Percentiles rank a stretch among this genome's conserved stretches.
Evolutionary conservation across 2,113 vertebrate species (phyloP).

Genomic region (Poeciliopsis occidentalis): DNA sequence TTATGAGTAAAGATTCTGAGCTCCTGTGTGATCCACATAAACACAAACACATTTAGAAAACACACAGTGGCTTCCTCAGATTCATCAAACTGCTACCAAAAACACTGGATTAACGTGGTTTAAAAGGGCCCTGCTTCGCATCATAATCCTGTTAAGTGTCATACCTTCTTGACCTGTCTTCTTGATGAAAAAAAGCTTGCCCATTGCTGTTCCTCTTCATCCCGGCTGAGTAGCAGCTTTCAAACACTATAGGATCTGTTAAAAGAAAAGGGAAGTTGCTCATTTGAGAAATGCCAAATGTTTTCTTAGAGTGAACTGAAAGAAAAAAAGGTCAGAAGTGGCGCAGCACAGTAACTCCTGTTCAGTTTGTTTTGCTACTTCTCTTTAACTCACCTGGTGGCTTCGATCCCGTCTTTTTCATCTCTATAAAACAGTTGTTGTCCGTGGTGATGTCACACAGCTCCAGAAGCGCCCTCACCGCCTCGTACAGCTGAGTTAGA

Average conservation of each 20-base stretch:
- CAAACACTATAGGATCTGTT: slow-evolving; percentile 84
- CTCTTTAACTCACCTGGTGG: slow-evolving; percentile 83
- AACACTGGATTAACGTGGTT: not conserved
- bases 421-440: slow-evolving; percentile 86
- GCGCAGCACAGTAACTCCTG: not conserved
- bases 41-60: slow-evolving; percentile 2
- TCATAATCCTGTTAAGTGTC: not conserved
- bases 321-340: not conserved
- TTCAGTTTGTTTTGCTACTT: not conserved
- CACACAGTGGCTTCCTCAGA: not conserved
- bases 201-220: slow-evolving; percentile 16
- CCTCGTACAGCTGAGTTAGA: slow-evolving; percentile 84
- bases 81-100: not conserved
- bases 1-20: slow-evolving; percentile 36
- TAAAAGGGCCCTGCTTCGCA: not conserved
- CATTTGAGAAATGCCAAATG: slow-evolving; percentile 2
- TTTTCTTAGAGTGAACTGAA: not conserved
- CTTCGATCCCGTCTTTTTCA: slow-evolving; percentile 82
- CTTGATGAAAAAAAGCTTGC: slow-evolving; percentile 31
- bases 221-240: slow-evolving; percentile 80
- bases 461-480: slow-evolving; percentile 86
- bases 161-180: not conserved
- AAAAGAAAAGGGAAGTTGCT: slow-evolving; percentile 24
- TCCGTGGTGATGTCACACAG: slow-evolving; percentile 83
- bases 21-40: slow-evolving; percentile 19